Evolutionary conservation across 2,113 vertebrate species (phyloP).

Genomic region (Eulacestoma nigropectus): DNA sequence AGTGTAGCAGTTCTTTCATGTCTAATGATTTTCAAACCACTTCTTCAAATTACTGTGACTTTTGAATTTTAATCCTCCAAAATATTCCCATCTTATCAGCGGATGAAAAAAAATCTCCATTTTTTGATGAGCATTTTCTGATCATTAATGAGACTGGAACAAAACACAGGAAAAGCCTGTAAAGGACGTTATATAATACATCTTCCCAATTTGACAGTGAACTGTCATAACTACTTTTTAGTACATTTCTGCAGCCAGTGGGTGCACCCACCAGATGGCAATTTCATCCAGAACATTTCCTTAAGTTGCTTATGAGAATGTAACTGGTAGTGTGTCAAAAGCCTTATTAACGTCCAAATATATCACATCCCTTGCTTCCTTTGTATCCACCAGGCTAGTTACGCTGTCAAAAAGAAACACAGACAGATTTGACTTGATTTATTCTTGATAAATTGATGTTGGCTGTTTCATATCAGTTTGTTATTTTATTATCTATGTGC

Average conservation of each 20-base stretch:
- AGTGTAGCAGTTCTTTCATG: background rate
- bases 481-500: background rate
- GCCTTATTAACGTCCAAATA: background rate
- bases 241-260: background rate
- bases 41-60: background rate
- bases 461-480: background rate
- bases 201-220: background rate
- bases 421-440: background rate
- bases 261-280: slow-evolving; percentile 3
- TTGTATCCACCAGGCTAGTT: background rate
- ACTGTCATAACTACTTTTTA: background rate
- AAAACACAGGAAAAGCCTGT: background rate
- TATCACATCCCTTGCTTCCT: background rate
- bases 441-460: background rate
- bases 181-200: background rate
- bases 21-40: background rate
- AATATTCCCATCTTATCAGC: background rate
- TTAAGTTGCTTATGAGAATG: background rate
- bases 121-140: background rate
- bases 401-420: background rate
- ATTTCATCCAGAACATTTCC: slow-evolving; percentile 27
- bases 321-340: background rate
- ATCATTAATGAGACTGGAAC: background rate
- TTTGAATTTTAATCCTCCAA: background rate
- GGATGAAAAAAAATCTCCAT: background rate